Percentiles rank a stretch among this genome's conserved stretches.
Evolutionary conservation across 2,797 vertebrate genomes (phyloP).

Genomic region (Capromys pilorides): DNA sequence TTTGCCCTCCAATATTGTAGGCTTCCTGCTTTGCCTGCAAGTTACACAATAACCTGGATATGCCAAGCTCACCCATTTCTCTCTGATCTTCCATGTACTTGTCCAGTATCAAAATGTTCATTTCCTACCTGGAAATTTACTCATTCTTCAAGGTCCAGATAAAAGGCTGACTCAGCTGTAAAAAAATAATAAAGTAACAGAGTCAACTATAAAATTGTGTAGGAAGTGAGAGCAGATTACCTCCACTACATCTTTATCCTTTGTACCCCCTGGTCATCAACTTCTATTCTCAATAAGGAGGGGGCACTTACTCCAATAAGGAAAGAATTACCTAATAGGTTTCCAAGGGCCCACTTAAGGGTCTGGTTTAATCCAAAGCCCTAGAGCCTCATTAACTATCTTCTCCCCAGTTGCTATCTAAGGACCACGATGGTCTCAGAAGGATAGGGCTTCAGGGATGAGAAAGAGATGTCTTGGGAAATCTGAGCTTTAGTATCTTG

Average conservation of each 20-base stretch:
- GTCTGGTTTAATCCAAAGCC: slow-evolving; percentile 38
- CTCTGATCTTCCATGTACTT: neutral
- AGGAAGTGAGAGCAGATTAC: neutral
- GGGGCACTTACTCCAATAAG: neutral
- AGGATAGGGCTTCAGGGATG: neutral
- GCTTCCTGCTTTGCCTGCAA: neutral
- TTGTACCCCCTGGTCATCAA: neutral
- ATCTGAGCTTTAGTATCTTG: neutral
- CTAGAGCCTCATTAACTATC: slow-evolving; percentile 60
- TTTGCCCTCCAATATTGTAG: neutral
- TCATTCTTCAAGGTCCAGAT: neutral
- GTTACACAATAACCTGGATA: no score
- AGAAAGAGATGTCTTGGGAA: neutral
- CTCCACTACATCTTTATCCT: neutral
- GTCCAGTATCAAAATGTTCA: neutral
- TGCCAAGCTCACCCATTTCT: neutral
- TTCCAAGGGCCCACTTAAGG: slow-evolving; percentile 74
- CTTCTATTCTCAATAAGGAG: neutral
- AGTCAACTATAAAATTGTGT: neutral
- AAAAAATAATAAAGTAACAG: neutral
- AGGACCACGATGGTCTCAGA: neutral
- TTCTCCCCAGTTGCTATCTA: neutral
- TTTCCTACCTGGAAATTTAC: slow-evolving; percentile 19
- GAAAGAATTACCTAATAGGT: slow-evolving; percentile 60
- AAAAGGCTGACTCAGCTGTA: neutral